Evolutionary conservation across 2,888 invertebrate genomes (phyloP).

Genomic region (Polymixis flavicincta): DNA sequence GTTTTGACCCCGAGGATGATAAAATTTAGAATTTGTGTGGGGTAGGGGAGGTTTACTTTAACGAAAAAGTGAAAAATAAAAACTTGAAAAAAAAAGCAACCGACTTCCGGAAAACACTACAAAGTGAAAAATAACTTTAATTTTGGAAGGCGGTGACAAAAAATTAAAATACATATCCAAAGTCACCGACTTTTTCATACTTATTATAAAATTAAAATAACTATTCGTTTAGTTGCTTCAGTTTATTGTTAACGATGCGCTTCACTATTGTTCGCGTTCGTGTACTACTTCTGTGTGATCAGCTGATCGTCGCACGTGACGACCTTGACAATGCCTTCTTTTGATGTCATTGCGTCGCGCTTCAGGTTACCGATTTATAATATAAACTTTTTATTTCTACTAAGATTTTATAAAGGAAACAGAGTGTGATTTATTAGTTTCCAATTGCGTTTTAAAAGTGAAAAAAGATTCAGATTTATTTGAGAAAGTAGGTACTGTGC

Average conservation of each 20-base stretch:
- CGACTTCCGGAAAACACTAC: too few species aligned
- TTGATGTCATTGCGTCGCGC: constrained; percentile 22
- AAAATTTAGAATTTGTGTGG: too few species aligned
- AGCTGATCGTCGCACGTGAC: constrained; percentile 21
- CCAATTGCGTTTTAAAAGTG: neutral
- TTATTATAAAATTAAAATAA: neutral
- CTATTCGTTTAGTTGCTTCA: neutral
- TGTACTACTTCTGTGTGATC: constrained; percentile 17
- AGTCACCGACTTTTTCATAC: too few species aligned
- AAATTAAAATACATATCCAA: too few species aligned
- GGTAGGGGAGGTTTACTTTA: too few species aligned
- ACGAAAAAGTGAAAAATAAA: too few species aligned
- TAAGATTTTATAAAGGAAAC: neutral
- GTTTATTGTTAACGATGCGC: constrained; percentile 2
- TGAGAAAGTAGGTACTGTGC: too few species aligned
- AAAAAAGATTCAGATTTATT: neutral
- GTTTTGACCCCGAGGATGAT: too few species aligned
- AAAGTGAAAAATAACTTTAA: too few species aligned
- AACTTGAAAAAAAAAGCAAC: too few species aligned
- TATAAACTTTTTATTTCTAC: constrained; percentile 4
- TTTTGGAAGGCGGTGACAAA: too few species aligned
- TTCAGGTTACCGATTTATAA: neutral
- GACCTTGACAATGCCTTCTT: constrained; percentile 32
- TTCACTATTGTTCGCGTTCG: constrained; percentile 8
- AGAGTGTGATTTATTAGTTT: neutral